Evolutionary conservation across 2,888 invertebrate genomes (phyloP).

Genomic region (Anorthoa munda): DNA sequence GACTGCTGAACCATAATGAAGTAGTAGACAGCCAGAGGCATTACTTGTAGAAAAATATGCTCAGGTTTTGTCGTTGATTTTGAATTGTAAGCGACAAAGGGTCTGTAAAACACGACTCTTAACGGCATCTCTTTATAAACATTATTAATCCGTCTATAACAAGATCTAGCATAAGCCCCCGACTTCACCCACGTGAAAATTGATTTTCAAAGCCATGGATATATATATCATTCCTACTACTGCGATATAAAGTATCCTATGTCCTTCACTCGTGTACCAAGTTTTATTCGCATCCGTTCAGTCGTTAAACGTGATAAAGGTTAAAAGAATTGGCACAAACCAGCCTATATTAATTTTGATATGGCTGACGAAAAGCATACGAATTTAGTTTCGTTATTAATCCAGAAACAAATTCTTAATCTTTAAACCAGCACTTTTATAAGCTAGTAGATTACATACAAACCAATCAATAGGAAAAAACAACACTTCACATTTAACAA

Average conservation of each 20-base stretch:
- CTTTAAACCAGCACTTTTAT: not conserved
- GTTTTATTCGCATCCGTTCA: too few species aligned
- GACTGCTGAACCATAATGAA: slow-evolving; percentile 35
- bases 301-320: too few species aligned
- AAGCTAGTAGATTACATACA: not conserved
- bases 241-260: too few species aligned
- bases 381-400: not conserved
- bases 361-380: too few species aligned
- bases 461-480: not conserved
- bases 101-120: not conserved
- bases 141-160: not conserved
- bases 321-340: too few species aligned
- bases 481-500: not conserved
- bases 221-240: too few species aligned
- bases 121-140: not conserved
- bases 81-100: not conserved
- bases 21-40: slow-evolving; percentile 29
- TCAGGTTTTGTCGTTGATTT: not conserved
- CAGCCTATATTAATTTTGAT: too few species aligned
- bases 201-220: too few species aligned
- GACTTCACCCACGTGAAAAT: not conserved
- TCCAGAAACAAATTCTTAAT: not conserved
- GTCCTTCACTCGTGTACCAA: too few species aligned
- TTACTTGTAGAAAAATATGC: not conserved
- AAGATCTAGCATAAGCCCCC: too few species aligned